These are phyloP conservation scores for Oriolus oriolus DNA, from an alignment of 2,113 vertebrate genomes.

Conservation along the genomic window DNA sequence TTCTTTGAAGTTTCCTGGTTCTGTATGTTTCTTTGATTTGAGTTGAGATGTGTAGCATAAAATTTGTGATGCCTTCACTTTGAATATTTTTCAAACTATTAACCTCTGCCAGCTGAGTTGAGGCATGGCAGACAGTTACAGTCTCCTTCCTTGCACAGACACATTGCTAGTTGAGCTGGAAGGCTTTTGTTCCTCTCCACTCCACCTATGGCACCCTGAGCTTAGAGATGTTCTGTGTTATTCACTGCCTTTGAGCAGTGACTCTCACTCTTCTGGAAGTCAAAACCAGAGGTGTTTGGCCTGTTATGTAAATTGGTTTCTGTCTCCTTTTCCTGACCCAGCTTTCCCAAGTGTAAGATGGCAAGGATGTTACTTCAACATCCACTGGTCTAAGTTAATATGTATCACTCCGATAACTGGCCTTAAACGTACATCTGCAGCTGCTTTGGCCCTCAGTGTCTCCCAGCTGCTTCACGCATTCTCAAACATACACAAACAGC, in stretches of 20 bases:
- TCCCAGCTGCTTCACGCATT: neutral
- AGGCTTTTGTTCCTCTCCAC: neutral
- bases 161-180: neutral
- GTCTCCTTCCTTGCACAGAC: neutral
- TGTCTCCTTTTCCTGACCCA: neutral
- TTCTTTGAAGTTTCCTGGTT: neutral
- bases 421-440: neutral
- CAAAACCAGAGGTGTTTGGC: neutral
- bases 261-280: neutral
- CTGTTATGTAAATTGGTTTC: neutral
- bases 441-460: neutral
- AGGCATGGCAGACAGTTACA: neutral
- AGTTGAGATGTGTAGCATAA: neutral
- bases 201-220: fast-evolving
- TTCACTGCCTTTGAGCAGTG: neutral
- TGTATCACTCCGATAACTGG: neutral
- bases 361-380: neutral
- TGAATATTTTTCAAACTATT: neutral
- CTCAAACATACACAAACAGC: neutral
- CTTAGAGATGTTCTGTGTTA: neutral
- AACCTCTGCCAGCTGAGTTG: neutral
- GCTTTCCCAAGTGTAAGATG: neutral
- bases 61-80: neutral
- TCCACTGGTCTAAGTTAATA: neutral
- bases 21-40: neutral